Evolutionary conservation across 2,113 vertebrate species (phyloP).

Genomic region (Rissa tridactyla): DNA sequence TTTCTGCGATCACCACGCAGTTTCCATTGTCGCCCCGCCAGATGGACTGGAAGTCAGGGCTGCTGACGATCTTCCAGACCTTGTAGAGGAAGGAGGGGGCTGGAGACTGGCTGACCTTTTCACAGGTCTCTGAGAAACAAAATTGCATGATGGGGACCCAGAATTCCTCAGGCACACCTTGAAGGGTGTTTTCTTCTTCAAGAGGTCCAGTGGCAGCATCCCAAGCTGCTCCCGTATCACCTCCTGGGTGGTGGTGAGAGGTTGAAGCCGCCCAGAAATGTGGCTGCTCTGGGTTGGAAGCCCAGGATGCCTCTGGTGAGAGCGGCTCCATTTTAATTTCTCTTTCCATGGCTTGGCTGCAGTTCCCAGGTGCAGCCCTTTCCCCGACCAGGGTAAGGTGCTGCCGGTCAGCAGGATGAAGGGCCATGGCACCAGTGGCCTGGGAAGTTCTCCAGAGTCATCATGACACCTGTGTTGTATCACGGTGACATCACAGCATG

Average conservation of each 20-base stretch:
- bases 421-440: too few relatives aligned
- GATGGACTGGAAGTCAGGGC: background rate
- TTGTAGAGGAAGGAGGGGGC: background rate
- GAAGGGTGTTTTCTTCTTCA: background rate
- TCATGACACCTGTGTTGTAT: too few relatives aligned
- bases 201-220: background rate
- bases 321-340: background rate
- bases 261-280: accelerated
- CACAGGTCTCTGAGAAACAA: background rate
- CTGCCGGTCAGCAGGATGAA: too few relatives aligned
- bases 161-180: background rate
- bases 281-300: background rate
- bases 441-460: too few relatives aligned
- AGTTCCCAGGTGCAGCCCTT: background rate
- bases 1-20: background rate
- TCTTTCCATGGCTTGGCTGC: background rate
- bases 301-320: background rate
- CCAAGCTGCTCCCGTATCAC: accelerated
- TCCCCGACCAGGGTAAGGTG: too few relatives aligned
- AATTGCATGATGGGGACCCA: background rate
- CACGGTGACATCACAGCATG: too few relatives aligned
- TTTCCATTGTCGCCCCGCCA: background rate
- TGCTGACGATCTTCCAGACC: background rate
- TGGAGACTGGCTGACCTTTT: background rate
- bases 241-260: background rate